Evolutionary conservation across 2,888 invertebrate genomes (phyloP).

Genomic region (Acleris sparsana): DNA sequence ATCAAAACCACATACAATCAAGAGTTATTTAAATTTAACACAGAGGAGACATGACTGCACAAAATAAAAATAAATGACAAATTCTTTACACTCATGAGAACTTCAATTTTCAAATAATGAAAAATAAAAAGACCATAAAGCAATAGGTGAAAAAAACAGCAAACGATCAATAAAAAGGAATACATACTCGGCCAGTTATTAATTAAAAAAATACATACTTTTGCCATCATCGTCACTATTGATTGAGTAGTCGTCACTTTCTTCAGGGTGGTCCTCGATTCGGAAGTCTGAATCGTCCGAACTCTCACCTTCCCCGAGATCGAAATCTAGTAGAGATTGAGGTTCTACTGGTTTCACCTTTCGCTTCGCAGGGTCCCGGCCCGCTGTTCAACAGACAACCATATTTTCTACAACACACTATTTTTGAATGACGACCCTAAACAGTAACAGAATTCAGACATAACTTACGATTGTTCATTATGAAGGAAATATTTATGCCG

Average conservation of each 20-base stretch:
- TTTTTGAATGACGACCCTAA: neutral
- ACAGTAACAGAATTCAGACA: neutral
- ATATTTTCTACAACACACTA: neutral
- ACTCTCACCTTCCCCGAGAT: slow-evolving; percentile 94
- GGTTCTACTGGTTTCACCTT: slow-evolving; percentile 91
- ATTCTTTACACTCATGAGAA: too few species aligned
- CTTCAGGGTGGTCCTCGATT: slow-evolving; percentile 92
- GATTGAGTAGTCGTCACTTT: slow-evolving; percentile 89
- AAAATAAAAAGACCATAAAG: neutral
- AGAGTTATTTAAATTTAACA: too few species aligned
- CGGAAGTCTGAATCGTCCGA: slow-evolving; percentile 98
- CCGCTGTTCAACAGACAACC: slow-evolving; percentile 49
- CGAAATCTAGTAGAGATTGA: slow-evolving; percentile 90
- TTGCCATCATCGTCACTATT: slow-evolving; percentile 87
- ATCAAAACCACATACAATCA: neutral
- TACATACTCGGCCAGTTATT: neutral
- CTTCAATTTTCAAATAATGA: neutral
- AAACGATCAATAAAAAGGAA: neutral
- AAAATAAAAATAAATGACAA: neutral
- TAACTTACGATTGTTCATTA: slow-evolving; percentile 33
- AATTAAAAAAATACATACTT: slow-evolving; percentile 61
- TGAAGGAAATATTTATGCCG: neutral
- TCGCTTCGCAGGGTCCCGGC: slow-evolving; percentile 90
- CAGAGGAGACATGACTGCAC: too few species aligned
- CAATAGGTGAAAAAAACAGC: neutral